Evolutionary conservation across 2,113 vertebrate species (phyloP), one percentile per base, ranked within the genome.

Genomic region (Hepsetus odoe): DNA sequence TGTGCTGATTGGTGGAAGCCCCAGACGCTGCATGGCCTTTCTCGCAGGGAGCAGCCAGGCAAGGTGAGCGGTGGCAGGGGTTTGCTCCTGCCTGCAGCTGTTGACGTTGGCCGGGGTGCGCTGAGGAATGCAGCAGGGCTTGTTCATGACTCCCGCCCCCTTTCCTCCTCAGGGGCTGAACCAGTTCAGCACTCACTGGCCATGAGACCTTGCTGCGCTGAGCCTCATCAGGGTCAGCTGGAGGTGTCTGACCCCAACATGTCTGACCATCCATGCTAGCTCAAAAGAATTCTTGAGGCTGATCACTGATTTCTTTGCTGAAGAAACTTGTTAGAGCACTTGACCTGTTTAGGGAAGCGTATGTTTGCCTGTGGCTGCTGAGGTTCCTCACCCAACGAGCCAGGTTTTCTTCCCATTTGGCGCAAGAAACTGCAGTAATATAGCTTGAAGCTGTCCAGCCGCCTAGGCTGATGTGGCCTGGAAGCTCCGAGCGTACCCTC

Each of bases 101-200:
- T 79, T 86, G 80, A 83, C 51, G 74, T 87, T 86, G 78, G 82
- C 73, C 40, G 71, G 71, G 72, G 82, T 58, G 40, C 42, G 22
- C 35, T 70, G 58, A 84, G 87, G 85, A 86, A 88, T 88, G 85
- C 61, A 44, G 71, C 62, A 59, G 74, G 76, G 76, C 42, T 84
- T 64, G 74, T 70, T 85, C 79, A 76, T 80, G 64, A 74, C 80
- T 76, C 53, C 22, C 58, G 74, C 76, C 32, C 2, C 55, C 16
- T 59, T 76, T 70, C 16, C n/a, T 74, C 69, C 59, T 28, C 66
- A 69, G 59, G 69, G 75, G 26, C 46, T 44, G 67, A 61, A 70
- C 61, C 42, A 72, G 64, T 51, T 69, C 65, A n/a, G 42, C 28
- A 38, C 59, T 32, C 20, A 40, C 65, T 70, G 61, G 56, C 69